Base-by-base conservation (phyloP, 2,797 vertebrate genomes). In the Cyclura pinguis region DNA sequence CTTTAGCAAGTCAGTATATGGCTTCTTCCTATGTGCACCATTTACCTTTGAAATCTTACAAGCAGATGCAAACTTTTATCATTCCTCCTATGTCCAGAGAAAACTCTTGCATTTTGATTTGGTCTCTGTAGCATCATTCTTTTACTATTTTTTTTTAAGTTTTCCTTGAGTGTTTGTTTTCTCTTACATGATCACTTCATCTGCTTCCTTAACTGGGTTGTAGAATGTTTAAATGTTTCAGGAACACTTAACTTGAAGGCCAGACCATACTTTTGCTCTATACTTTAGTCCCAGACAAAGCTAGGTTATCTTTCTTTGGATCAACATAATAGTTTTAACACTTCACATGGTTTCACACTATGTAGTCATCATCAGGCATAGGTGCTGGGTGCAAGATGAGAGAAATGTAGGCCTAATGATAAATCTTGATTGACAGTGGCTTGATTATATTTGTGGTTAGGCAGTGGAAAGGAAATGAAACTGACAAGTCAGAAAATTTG, bases 151-250 rank as follows among this genome's bases (percentile, higher is more conserved):
- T 84, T 94, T 93, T 59, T 80, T 85, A 83, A 89, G 82, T 80
- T 91, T 80, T 83, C n/a, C 29, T 0, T 85, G 55, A 92, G 74
- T 84, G 86, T 81, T 80, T 91, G 85, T 69, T 85, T 90, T 69
- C 84, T 35, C 78, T 80, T 62, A 35, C 76, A 73, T 59, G 52
- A 83, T 77, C 90, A 91, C 86, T 91, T 83, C 62, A 73, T 83
- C 32, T 78, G 47, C 8, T 89, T 88, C 87, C 86, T 83, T 88
- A 90, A 80, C 80, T 77, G 88, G 69, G 69, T 83, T 77, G 1
- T 59, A 47, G 13, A 47, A 4, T 78, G 27, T 78, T 67, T 67
- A 47, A 18, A 42, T 83, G 64, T 76, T 84, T 27, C 64, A 89
- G n/a, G n/a, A 80, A 32, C 52, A 20, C 50, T 80, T 67, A n/a